phyloP scores from a whole-genome alignment of 2,797 vertebrate genomes.

The Eulemur albifrons region DNA sequence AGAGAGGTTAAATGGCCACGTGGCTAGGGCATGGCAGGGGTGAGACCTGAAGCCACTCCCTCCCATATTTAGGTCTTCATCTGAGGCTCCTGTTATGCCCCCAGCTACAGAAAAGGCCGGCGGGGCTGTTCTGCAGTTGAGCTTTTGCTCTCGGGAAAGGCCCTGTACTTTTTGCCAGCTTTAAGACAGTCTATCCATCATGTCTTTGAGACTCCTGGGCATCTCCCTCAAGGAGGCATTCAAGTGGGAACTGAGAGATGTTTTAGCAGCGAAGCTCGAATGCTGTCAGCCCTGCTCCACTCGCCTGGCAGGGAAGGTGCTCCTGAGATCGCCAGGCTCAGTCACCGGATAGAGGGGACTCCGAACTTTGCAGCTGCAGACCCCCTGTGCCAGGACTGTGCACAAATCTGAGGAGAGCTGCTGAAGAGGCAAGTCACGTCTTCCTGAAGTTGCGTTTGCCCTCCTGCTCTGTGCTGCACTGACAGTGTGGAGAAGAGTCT shows the following conservation, averaged over 20 bases:
- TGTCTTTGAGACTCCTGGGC: neutral
- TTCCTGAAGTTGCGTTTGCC: neutral
- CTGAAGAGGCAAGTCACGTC: neutral
- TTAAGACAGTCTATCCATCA: slow-evolving; percentile 46
- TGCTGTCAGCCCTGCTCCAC: neutral
- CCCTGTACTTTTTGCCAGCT: slow-evolving; percentile 11
- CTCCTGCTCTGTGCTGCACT: fast-evolving
- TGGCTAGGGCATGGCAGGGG: neutral
- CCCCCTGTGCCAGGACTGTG: neutral
- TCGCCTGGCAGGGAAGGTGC: neutral
- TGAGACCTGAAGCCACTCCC: neutral
- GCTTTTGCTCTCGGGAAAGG: slow-evolving; percentile 9
- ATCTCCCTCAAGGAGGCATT: neutral
- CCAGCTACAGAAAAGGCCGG: neutral
- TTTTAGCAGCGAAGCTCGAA: neutral
- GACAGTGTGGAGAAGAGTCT: neutral
- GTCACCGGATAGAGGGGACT: neutral
- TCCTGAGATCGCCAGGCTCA: neutral
- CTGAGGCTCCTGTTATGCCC: neutral
- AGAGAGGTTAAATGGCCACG: neutral
- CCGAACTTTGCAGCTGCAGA: neutral
- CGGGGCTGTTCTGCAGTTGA: neutral
- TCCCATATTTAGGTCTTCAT: neutral
- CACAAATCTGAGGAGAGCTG: neutral
- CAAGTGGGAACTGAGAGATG: neutral